Evolutionary conservation across 2,113 vertebrate genomes (phyloP).

Genomic region (Vidua macroura): DNA sequence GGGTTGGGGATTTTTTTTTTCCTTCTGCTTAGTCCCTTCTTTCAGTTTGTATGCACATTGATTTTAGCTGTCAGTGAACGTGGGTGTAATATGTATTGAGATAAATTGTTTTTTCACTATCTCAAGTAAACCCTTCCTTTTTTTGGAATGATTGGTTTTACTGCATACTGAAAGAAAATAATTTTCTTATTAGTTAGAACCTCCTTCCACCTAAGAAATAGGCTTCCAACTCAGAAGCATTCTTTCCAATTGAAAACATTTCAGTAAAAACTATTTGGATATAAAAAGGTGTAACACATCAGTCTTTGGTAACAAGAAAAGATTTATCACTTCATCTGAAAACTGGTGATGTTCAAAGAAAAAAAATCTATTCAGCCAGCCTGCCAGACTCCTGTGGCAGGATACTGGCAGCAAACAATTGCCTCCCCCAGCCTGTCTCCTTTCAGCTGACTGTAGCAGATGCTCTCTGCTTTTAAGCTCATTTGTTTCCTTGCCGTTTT

Average conservation of each 20-base stretch:
- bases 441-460: slow-evolving; percentile 42
- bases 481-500: slow-evolving; percentile 23
- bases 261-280: slow-evolving; percentile 27
- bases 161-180: background rate
- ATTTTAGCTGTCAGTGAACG: slow-evolving; percentile 24
- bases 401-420: slow-evolving; percentile 20
- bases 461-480: slow-evolving; percentile 31
- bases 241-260: slow-evolving; percentile 36
- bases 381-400: slow-evolving; percentile 33
- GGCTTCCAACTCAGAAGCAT: background rate
- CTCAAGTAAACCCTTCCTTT: background rate
- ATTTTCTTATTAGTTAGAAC: background rate
- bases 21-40: background rate
- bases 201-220: background rate
- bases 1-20: background rate
- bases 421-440: slow-evolving; percentile 14
- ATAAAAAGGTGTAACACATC: background rate
- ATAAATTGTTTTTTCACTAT: background rate
- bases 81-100: background rate
- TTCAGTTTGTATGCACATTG: background rate
- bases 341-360: slow-evolving; percentile 51
- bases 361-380: slow-evolving; percentile 38
- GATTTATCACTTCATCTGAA: slow-evolving; percentile 38
- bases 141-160: background rate
- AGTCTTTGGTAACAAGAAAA: slow-evolving; percentile 30